Conservation (phyloP, 2,797 vertebrate species). For the Gephyroberyx darwinii region DNA sequence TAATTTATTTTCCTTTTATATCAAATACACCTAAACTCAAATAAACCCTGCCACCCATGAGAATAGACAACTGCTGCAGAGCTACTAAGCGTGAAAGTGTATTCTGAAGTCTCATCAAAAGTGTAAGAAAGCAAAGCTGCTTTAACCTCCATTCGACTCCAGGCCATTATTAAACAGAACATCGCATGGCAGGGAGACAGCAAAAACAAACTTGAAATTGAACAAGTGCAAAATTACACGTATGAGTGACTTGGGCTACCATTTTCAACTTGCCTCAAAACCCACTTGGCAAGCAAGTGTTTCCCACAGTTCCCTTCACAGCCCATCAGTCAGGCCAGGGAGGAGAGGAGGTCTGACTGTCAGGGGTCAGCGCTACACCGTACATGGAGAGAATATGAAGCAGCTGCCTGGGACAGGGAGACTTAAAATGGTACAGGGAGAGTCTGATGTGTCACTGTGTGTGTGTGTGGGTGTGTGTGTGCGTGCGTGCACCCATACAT, state of each 20-base stretch:
- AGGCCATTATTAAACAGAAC: conserved; percentile 33
- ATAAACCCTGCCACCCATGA: neutral
- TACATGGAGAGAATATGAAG: conserved; percentile 73
- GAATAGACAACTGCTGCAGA: conserved; percentile 1
- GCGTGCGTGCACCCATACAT: too few relatives aligned
- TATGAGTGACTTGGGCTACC: conserved; percentile 64
- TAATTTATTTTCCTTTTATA: neutral
- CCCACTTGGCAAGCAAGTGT: conserved; percentile 70
- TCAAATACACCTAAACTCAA: conserved; percentile 24
- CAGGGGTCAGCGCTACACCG: conserved; percentile 67
- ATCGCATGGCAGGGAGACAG: conserved; percentile 38
- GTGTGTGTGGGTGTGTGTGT: conserved; percentile 27
- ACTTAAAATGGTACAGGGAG: conserved; percentile 20
- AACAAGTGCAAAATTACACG: conserved; percentile 71
- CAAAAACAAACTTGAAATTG: conserved; percentile 50
- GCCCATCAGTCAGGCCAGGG: conserved; percentile 71
- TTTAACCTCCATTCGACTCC: conserved; percentile 30
- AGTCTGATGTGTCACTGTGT: conserved; percentile 41
- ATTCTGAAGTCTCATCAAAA: conserved; percentile 18
- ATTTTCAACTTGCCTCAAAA: conserved; percentile 67
- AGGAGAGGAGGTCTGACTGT: conserved; percentile 59
- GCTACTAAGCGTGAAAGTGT: conserved; percentile 13
- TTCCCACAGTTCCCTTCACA: conserved; percentile 76
- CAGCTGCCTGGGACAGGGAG: conserved; percentile 66
- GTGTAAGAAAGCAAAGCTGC: neutral